These are phyloP conservation scores for Micropoecilia bifurca DNA, from an alignment of 2,797 vertebrate genomes.

Conservation along the genomic window DNA sequence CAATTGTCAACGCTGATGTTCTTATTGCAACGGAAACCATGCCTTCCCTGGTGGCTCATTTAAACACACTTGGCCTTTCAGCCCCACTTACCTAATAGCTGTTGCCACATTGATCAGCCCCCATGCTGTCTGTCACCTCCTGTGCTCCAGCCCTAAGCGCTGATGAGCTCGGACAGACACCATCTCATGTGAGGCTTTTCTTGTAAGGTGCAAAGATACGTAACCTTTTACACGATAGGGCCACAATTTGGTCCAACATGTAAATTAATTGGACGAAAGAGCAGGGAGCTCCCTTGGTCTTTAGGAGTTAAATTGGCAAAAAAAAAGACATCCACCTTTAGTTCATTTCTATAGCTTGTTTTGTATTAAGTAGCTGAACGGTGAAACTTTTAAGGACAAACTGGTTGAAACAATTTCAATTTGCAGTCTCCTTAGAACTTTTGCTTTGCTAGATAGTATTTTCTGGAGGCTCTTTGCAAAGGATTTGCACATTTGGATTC, in stretches of 20 bases:
- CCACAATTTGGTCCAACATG: slow-evolving; percentile 74
- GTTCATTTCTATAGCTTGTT: background rate
- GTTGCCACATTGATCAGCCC: slow-evolving; percentile 84
- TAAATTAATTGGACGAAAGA: slow-evolving; percentile 76
- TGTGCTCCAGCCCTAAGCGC: slow-evolving; percentile 56
- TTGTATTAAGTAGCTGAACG: background rate
- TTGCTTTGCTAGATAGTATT: background rate
- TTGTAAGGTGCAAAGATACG: slow-evolving; percentile 49
- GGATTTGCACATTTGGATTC: background rate
- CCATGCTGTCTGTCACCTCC: slow-evolving; percentile 81
- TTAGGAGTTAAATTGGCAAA: slow-evolving; percentile 49
- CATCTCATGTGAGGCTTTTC: slow-evolving; percentile 54
- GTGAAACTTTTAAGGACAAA: background rate
- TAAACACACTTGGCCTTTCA: slow-evolving; percentile 82
- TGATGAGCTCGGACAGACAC: slow-evolving; percentile 75
- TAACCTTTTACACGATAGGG: slow-evolving; percentile 79
- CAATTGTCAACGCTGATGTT: slow-evolving; percentile 47
- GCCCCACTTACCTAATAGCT: slow-evolving; percentile 82
- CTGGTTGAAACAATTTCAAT: background rate
- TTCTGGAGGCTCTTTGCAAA: background rate
- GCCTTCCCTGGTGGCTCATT: slow-evolving; percentile 51
- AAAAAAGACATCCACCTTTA: slow-evolving; percentile 1
- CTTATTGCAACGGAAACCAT: slow-evolving; percentile 47
- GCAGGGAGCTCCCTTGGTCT: slow-evolving; percentile 72
- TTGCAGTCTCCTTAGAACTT: background rate